Evolutionary conservation across 1,140 invertebrate species (phyloP), one percentile per base, ranked within the genome.

Genomic region (Scaptomyza hsui): DNA sequence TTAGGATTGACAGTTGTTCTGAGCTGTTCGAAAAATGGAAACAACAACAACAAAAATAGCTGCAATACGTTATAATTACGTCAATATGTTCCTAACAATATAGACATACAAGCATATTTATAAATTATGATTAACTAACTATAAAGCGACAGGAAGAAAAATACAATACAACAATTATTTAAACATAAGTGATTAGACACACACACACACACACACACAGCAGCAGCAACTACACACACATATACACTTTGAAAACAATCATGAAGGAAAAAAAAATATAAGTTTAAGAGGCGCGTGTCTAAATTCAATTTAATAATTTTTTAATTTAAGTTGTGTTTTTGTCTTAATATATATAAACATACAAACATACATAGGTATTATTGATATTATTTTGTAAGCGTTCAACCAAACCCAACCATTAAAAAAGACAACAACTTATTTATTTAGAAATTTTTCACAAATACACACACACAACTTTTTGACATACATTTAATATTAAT

Each of bases 31-130:
- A 35, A 77, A 39, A 52, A 63, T 52, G 47, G 72, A 35, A 57
- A 65, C 19, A 70, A 67, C 65, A 63, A 83, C 19, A 56, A 57
- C 26, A 83, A 81, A 68, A 90, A 90, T 88, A 91, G 90, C 89
- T 91, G 90, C 90, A 91, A 91, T 91, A 91, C 89, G 90, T 91
- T 90, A 85, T 86, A 75, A 90, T 91, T 90, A 90, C 89, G 89
- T 90, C 89, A 90, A 90, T 91, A 91, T 91, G 90, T 91, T 91
- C 90, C 90, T 91, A 91, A 65, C 80, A 83, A 88, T 88, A 89
- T 89, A 89, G 85, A 89, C 81, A 89, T 88, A 74, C 64, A 86
- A 68, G 72, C 72, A 89, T 81, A 80, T 60, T 77, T 75, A 64
- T 75, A 64, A 55, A 57, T 49, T 62, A 57, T 49, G 52, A 64